Percentiles rank a stretch among this genome's conserved stretches.
Evolutionary conservation across 2,888 invertebrate species (phyloP).

Genomic region (Ormyrus thymus): DNA sequence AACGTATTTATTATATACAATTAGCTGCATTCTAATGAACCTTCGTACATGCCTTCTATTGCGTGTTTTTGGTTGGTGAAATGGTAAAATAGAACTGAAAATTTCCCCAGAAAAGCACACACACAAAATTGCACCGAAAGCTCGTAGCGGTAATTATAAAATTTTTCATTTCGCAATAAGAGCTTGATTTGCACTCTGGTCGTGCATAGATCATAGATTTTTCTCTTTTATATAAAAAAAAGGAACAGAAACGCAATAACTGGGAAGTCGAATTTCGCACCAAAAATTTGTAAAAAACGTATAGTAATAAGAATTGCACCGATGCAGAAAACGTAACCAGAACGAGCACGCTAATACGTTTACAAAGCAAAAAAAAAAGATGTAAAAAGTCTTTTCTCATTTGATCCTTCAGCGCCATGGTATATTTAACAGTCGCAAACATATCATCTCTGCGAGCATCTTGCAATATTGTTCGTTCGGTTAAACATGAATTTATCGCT

Average conservation of each 20-base stretch:
- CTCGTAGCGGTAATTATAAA: constrained; percentile 52
- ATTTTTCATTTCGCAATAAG: constrained; percentile 8
- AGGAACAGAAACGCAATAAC: constrained; percentile 9
- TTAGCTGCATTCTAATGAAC: constrained; percentile 64
- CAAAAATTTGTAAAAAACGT: constrained; percentile 9
- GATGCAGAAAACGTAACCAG: constrained; percentile 8
- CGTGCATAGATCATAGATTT: not conserved
- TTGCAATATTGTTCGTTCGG: constrained; percentile 25
- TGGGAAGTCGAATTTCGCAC: constrained; percentile 10
- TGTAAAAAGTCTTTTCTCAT: constrained; percentile 29
- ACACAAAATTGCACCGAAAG: constrained; percentile 63
- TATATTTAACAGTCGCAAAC: constrained; percentile 17
- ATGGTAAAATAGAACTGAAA: constrained; percentile 50
- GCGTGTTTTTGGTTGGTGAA: constrained; percentile 61
- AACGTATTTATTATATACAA: constrained; percentile 70
- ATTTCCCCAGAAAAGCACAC: constrained; percentile 9
- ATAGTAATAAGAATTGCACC: constrained; percentile 28
- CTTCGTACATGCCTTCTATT: constrained; percentile 60
- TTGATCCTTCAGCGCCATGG: constrained; percentile 38
- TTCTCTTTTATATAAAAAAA: not conserved
- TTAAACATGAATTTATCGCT: constrained; percentile 7
- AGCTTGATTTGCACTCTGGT: not conserved
- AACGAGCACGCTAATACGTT: constrained; percentile 5
- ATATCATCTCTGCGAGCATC: constrained; percentile 18
- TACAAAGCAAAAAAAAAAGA: constrained; percentile 14